Conservation (phyloP, 2,888 invertebrate genomes). For the Oxyscelio sp. region DNA sequence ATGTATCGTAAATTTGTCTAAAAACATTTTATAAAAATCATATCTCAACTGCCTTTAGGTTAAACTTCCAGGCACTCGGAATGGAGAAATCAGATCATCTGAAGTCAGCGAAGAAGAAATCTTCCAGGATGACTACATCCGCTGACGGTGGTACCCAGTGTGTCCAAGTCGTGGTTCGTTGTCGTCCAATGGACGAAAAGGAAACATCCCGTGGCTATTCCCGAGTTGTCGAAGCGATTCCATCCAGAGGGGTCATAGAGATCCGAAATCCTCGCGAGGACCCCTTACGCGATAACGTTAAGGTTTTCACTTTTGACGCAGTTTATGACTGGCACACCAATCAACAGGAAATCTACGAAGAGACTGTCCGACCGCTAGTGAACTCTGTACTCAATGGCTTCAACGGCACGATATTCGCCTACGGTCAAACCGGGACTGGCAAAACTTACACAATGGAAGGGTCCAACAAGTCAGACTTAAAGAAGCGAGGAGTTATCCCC, state of each 20-base stretch:
- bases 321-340: conserved; percentile 97
- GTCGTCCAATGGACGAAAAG: conserved; percentile 97
- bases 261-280: conserved; percentile 94
- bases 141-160: conserved; percentile 90
- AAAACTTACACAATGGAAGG: conserved; percentile 94
- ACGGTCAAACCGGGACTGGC: conserved; percentile 99
- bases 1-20: too few species aligned
- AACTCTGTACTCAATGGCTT: conserved; percentile 98
- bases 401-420: conserved; percentile 99
- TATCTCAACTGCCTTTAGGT: too few species aligned
- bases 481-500: conserved; percentile 96
- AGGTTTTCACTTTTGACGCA: conserved; percentile 99
- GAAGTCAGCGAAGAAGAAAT: conserved; percentile 79
- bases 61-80: too few species aligned
- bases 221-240: conserved; percentile 95
- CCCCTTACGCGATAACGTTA: conserved; percentile 92
- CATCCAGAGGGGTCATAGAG: conserved; percentile 96
- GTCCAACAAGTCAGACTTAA: conserved; percentile 90
- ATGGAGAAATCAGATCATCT: conserved; percentile 82
- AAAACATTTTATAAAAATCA: too few species aligned
- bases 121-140: conserved; percentile 74
- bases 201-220: conserved; percentile 93
- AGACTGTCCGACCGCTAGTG: conserved; percentile 98
- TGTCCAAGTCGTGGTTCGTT: conserved; percentile 98
- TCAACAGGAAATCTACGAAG: conserved; percentile 98